Conservation (phyloP, 2,888 invertebrate species). For the Ormyrus thymus region DNA sequence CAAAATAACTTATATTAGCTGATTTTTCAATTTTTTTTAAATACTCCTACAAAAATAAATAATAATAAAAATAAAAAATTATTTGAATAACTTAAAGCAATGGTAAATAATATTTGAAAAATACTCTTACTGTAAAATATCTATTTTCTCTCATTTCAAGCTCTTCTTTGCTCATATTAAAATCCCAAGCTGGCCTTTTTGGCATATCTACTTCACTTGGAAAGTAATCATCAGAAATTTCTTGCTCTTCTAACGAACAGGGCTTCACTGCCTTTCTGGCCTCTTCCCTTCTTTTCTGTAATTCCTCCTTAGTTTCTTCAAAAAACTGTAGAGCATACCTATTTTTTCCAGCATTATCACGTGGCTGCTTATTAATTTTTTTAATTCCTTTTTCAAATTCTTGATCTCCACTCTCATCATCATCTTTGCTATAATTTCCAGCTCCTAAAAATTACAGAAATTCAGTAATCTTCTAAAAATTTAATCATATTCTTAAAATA, state of each 20-base stretch:
- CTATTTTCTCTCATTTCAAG: conserved; percentile 87
- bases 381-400: conserved; percentile 68
- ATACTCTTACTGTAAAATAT: conserved; percentile 82
- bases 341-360: conserved; percentile 77
- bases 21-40: conserved; percentile 81
- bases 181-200: conserved; percentile 90
- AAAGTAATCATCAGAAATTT: conserved; percentile 83
- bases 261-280: conserved; percentile 79
- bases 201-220: conserved; percentile 85
- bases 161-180: conserved; percentile 82
- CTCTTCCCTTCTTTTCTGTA: conserved; percentile 82
- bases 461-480: background rate
- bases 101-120: background rate
- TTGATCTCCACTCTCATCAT: conserved; percentile 71
- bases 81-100: conserved; percentile 2
- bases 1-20: conserved; percentile 88
- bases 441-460: conserved; percentile 28
- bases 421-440: conserved; percentile 61
- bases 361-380: conserved; percentile 82
- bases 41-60: conserved; percentile 81
- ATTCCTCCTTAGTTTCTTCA: conserved; percentile 85
- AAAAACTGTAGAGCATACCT: conserved; percentile 89
- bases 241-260: conserved; percentile 80
- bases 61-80: conserved; percentile 10
- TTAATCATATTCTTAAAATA: conserved; percentile 9